Percentiles rank a stretch among this genome's conserved stretches.
Evolutionary conservation across 2,888 invertebrate species (phyloP).

Genomic region (Dynastes maya): DNA sequence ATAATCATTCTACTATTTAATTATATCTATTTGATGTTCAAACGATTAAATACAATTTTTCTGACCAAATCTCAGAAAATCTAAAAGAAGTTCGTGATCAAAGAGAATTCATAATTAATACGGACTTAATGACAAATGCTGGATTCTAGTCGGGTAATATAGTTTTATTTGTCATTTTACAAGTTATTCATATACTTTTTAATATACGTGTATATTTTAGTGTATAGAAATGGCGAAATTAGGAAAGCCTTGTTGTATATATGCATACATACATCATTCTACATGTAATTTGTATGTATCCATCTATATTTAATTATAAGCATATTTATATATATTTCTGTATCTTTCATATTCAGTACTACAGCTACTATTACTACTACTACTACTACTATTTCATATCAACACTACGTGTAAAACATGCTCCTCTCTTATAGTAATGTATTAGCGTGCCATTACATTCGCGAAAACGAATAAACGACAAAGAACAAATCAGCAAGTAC

Average conservation of each 20-base stretch:
- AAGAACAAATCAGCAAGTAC: constrained; percentile 31
- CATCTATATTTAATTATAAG: constrained; percentile 39
- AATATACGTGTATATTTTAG: constrained; percentile 45
- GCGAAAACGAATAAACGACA: constrained; percentile 6
- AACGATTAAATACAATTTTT: constrained; percentile 9
- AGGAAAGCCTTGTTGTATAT: constrained; percentile 16
- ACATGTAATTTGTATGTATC: constrained; percentile 44
- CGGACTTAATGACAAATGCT: constrained; percentile 51
- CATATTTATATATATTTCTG: constrained; percentile 31
- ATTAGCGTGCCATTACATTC: constrained; percentile 18
- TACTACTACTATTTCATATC: not conserved
- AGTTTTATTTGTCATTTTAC: constrained; percentile 31
- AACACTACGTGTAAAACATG: constrained; percentile 10
- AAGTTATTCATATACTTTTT: constrained; percentile 46
- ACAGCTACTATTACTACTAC: not conserved
- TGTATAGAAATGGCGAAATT: constrained; percentile 33
- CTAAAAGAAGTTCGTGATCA: constrained; percentile 14
- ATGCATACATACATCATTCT: constrained; percentile 18
- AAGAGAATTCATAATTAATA: constrained; percentile 5
- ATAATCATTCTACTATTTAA: constrained; percentile 18
- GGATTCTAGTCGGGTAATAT: constrained; percentile 56
- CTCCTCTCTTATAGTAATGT: not conserved
- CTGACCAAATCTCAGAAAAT: constrained; percentile 12
- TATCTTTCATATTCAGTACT: constrained; percentile 24
- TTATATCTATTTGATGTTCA: constrained; percentile 24